These are phyloP conservation scores for Microtus ochrogaster DNA, from an alignment of 2,113 vertebrate genomes.

Conservation along the genomic window DNA sequence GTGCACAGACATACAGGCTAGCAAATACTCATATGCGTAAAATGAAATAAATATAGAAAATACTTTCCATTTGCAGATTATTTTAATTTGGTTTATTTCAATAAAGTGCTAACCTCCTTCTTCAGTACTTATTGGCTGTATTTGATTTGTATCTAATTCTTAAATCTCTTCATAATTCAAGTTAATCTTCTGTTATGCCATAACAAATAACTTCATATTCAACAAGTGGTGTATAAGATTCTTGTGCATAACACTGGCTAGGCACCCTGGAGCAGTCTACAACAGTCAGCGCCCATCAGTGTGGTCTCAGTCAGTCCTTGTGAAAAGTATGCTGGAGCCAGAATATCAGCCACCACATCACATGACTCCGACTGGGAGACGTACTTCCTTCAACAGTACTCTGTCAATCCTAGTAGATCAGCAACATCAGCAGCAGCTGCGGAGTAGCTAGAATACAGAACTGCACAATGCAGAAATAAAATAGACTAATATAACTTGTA, in stretches of 20 bases:
- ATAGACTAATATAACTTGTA: conserved; percentile 21
- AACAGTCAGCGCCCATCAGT: background rate
- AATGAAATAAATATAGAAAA: background rate
- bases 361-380: background rate
- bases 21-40: background rate
- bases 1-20: background rate
- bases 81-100: conserved; percentile 4
- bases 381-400: background rate
- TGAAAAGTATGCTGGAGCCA: background rate
- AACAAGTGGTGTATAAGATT: background rate
- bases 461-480: background rate
- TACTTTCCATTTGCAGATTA: background rate
- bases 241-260: background rate
- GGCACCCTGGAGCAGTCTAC: background rate
- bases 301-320: background rate
- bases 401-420: background rate
- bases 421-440: background rate
- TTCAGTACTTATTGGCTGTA: background rate
- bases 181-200: background rate
- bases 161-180: background rate
- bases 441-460: background rate
- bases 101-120: conserved; percentile 7
- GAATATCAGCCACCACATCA: background rate
- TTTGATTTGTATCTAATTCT: background rate
- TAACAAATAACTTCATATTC: background rate